A percentile compares a stretch with the other conserved stretches of the same genome.
These are phyloP conservation scores for Gambusia holbrooki DNA, from an alignment of 2,113 vertebrate genomes.

Conservation along the genomic window DNA sequence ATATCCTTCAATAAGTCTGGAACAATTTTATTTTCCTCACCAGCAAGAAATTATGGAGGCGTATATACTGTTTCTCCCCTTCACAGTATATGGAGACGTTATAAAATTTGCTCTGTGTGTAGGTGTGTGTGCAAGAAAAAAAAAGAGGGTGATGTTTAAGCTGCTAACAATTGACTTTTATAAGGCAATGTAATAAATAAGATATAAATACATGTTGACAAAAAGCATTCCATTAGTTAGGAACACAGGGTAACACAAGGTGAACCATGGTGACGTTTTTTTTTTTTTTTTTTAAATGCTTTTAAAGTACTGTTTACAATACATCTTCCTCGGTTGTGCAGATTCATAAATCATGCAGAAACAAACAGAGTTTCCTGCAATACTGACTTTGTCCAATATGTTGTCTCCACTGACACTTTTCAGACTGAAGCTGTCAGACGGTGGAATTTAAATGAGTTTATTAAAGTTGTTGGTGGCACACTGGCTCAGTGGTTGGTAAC, in stretches of 20 bases:
- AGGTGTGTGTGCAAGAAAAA: conserved; percentile 22
- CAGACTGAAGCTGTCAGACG: conserved; percentile 41
- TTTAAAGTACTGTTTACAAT: conserved; percentile 45
- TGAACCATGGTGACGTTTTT: conserved; percentile 30
- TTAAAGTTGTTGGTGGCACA: conserved; percentile 48
- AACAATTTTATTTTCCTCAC: background rate
- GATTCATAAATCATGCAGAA: conserved; percentile 21
- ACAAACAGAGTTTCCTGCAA: conserved; percentile 31
- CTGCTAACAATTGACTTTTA: conserved; percentile 8
- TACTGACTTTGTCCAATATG: conserved; percentile 47
- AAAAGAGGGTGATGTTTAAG: conserved; percentile 5
- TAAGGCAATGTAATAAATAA: conserved; percentile 14
- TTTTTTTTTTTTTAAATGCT: conserved; percentile 50
- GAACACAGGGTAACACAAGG: conserved; percentile 28
- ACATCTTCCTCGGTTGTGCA: conserved; percentile 17
- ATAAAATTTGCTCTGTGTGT: conserved; percentile 22
- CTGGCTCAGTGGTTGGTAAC: conserved; percentile 54
- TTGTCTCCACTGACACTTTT: conserved; percentile 40
- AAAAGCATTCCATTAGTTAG: conserved; percentile 65
- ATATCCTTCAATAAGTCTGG: no score
- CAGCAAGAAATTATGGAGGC: conserved; percentile 33
- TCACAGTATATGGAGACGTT: conserved; percentile 49
- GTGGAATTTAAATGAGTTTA: conserved; percentile 56
- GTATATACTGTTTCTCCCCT: conserved; percentile 23
- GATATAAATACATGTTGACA: conserved; percentile 58